Evolutionary conservation across 2,888 invertebrate genomes (phyloP).

Genomic region (Galerucella pusilla): DNA sequence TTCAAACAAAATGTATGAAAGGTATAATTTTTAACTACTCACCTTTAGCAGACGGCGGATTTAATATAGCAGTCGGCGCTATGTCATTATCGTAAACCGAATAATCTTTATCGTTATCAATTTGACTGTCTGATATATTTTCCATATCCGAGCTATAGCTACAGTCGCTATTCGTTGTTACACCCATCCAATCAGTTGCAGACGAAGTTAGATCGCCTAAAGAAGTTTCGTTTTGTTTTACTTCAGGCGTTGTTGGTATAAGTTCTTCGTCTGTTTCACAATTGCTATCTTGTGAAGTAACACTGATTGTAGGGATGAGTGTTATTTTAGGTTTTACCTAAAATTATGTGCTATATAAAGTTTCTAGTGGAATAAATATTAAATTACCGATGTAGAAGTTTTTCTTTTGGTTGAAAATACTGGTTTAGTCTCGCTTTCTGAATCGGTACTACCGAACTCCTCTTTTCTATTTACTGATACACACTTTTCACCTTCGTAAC

Average conservation of each 20-base stretch:
- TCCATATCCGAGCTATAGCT: constrained; percentile 80
- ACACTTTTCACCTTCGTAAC: constrained; percentile 15
- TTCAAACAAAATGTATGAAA: neutral
- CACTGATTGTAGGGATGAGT: constrained; percentile 50
- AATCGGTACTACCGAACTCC: constrained; percentile 41
- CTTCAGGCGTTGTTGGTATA: constrained; percentile 47
- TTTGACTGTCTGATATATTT: constrained; percentile 64
- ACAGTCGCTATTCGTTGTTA: constrained; percentile 89
- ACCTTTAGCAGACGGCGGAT: constrained; percentile 67
- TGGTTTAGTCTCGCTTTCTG: constrained; percentile 41
- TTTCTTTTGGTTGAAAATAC: constrained; percentile 23
- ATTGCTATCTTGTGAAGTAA: constrained; percentile 51
- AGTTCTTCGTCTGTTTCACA: constrained; percentile 57
- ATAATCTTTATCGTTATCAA: constrained; percentile 62
- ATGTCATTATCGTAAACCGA: constrained; percentile 72
- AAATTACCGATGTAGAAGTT: constrained; percentile 2
- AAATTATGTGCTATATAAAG: neutral
- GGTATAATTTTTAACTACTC: neutral
- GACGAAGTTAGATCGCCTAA: constrained; percentile 41
- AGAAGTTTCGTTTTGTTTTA: constrained; percentile 19
- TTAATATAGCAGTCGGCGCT: constrained; percentile 79
- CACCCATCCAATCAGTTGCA: constrained; percentile 83
- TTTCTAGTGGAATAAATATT: neutral
- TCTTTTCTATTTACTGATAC: constrained; percentile 12
- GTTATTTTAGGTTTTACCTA: constrained; percentile 34